Evolutionary conservation across 2,797 vertebrate genomes (phyloP).

Genomic region (Acipenser oxyrinchus): DNA sequence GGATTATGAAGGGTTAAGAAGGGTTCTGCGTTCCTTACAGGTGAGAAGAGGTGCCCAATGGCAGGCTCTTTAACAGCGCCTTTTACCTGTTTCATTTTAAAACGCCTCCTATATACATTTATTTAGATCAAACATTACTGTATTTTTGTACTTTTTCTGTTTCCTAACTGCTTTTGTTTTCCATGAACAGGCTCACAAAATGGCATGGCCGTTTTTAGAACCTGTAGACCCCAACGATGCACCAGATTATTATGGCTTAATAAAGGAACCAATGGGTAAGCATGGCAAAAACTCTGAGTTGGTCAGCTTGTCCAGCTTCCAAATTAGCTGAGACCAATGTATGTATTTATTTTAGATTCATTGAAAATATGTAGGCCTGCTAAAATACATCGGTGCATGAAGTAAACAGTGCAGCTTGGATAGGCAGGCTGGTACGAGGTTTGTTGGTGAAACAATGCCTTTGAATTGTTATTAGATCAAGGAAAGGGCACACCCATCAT

Average conservation of each 20-base stretch:
- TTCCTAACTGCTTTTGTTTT: conserved; percentile 1
- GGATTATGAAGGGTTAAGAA: conserved; percentile 87
- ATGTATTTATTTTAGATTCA: too few relatives aligned
- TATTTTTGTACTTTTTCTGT: not conserved
- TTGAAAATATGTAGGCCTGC: too few relatives aligned
- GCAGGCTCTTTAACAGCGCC: too few relatives aligned
- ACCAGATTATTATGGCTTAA: conserved; percentile 93
- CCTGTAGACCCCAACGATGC: conserved; percentile 93
- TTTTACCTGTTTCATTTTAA: not conserved
- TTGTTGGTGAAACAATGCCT: too few relatives aligned
- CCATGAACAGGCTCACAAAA: conserved; percentile 79
- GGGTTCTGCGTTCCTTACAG: conserved; percentile 90
- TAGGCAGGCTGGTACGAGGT: too few relatives aligned
- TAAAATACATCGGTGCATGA: too few relatives aligned
- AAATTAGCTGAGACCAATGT: too few relatives aligned
- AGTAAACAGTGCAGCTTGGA: too few relatives aligned
- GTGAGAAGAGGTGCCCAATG: conserved; percentile 41
- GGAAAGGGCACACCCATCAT: too few relatives aligned
- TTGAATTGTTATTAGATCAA: too few relatives aligned
- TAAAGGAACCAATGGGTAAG: conserved; percentile 97
- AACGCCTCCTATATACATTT: not conserved
- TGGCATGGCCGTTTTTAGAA: conserved; percentile 97
- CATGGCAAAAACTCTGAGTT: conserved; percentile 10
- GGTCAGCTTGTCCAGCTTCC: too few relatives aligned
- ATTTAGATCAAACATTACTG: not conserved